Base-by-base conservation (phyloP, 2,888 invertebrate species). In the Xestoiulus laeticollis region DNA sequence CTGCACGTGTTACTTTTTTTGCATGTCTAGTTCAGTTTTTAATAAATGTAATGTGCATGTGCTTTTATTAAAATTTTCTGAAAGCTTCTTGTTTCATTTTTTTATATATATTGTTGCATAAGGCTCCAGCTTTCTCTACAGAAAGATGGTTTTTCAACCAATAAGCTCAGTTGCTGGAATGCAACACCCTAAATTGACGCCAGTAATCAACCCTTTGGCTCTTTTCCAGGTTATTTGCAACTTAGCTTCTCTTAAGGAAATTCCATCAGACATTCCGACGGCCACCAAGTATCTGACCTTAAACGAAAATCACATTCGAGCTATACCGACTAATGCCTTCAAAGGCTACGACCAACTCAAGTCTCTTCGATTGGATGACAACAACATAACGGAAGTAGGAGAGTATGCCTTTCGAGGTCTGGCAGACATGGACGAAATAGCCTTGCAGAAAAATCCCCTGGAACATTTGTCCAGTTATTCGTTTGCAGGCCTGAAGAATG, bases 351-450 rank as follows among this genome's bases (percentile, higher is more conserved):
- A 95, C n/a, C 94, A 95, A 89, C 93, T 98, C 89, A 94, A 95
- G 89, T 96, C 96, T 90, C 94, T 98, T 85, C 95, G 95, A 19
- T 94, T 98, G 90, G 96, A 97, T 92, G 95, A 96, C 90, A 98
- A 98, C 93, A 96, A 96, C 92, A 96, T 98, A 90, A 94, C 95
- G 87, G 94, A 94, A 89, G 96, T 98, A 90, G 95, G 96, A 90
- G 96, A 96, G 87, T 96, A 96, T 92, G 96, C 97, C 87, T 97
- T 98, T 92, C 95, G 96, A 14, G 91, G 96, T 95, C 92, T 98
- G 87, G 95, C 95, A 5, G 94, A 95, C 19, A 94, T 98, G 10
- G 90, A 91, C 88, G 91, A 91, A 12, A 90, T 93, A 94, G 96
- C 96, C 90, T 96, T 98, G 90, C 96, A 97, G 91, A 95, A 97